Base-by-base conservation (phyloP, 2,113 vertebrate genomes). In the Tor tambroides region DNA sequence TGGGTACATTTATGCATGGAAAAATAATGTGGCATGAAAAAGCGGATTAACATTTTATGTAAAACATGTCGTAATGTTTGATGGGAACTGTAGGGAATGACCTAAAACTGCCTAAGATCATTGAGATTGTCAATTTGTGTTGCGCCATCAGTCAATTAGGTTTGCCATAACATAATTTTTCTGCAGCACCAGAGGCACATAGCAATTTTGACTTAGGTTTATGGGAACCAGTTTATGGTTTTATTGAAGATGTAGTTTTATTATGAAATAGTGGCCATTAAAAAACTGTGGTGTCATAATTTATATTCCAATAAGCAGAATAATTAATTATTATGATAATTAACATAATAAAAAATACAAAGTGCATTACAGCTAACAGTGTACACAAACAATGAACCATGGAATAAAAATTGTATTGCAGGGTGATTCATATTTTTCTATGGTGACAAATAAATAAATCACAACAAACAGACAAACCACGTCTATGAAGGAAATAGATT, bases 381-480 rank as follows among this genome's bases (percentile, higher is more conserved):
- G 35, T 14, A 75, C 38, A 75, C 23, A n/a, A 43, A 43, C 38
- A 74, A 43, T 74, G 35, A 21, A 41, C 12, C 23, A 75, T 75
- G 38, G 41, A 75, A 75, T 43, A 46, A 4, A 75, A 46, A 75
- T 46, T 3, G 46, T 46, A 46, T 17, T 46, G 41, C 23, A 4
- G 41, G 14, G 41, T 26, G n/a, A 76, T 46, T 75, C 74, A 46
- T 76, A 41, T 80, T n/a, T 10, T 14, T 80, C 54, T 63, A 32
- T 41, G 6, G 2, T 26, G 35, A 59, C 12, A 63, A 80, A 63
- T 35, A 61, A 80, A 80, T 61, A 63, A 41, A 41, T 76, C 74
- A 26, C 74, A 46, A 76, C 7, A 46, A 75, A 76, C 74, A 76
- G n/a, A 17, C 41, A 76, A 49, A 76, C 21, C 35, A n/a, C 56